Conservation (phyloP, 2,113 vertebrate species). For the Toxotes chatareus region DNA sequence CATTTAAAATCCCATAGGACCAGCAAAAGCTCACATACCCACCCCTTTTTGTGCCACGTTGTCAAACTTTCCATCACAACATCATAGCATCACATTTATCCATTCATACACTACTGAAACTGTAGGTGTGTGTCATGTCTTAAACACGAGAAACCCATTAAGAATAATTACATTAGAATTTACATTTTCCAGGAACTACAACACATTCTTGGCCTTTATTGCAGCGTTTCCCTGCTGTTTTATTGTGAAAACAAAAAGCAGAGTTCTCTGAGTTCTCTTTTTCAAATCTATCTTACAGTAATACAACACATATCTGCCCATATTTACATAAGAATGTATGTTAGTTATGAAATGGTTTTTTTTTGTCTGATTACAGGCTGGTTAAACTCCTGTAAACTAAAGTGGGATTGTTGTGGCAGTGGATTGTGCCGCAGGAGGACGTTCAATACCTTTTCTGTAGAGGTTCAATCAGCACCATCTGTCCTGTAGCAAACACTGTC, state of each 20-base stretch:
- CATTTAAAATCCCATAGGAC: neutral
- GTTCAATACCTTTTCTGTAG: neutral
- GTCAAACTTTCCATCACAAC: neutral
- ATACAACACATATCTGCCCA: neutral
- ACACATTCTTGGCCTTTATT: slow-evolving; percentile 12
- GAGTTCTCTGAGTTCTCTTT: neutral
- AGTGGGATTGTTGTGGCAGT: neutral
- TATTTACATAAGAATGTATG: neutral
- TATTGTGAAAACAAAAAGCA: neutral
- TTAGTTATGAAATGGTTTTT: neutral
- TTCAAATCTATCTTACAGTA: neutral
- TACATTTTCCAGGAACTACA: slow-evolving; percentile 15
- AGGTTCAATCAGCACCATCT: too few relatives aligned
- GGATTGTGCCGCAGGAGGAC: neutral
- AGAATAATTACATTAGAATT: slow-evolving; percentile 25
- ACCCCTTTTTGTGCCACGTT: neutral
- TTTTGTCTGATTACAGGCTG: neutral
- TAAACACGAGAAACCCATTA: slow-evolving; percentile 15
- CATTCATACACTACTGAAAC: neutral
- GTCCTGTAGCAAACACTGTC: too few relatives aligned
- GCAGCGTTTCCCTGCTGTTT: neutral
- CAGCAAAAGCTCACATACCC: neutral
- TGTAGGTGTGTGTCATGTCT: neutral
- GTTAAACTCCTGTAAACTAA: neutral
- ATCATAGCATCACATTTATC: neutral